phyloP scores from a whole-genome alignment of 1,140 invertebrate species.

The Vanessa atalanta region DNA sequence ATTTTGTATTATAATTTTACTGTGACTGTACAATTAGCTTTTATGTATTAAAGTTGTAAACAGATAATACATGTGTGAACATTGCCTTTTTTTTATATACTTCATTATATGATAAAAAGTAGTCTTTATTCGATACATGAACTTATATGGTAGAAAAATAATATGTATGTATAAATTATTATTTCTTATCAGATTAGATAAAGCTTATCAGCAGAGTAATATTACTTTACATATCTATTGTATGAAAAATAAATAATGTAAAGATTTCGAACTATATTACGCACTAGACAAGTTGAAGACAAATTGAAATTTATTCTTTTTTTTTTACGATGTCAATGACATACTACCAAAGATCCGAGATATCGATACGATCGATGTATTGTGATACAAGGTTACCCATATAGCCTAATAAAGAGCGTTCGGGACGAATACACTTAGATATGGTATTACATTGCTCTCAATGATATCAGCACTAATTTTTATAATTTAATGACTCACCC shows the following conservation, averaged over 20 bases:
- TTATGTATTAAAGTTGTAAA: too few species aligned
- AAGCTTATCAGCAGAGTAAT: constrained; percentile 20
- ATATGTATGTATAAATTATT: not conserved
- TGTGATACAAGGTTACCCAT: constrained; percentile 53
- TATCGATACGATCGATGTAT: constrained; percentile 25
- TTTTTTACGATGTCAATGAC: constrained; percentile 21
- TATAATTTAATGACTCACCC: constrained; percentile 74
- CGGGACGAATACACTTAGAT: constrained; percentile 48
- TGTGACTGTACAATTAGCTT: too few species aligned
- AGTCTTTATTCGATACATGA: too few species aligned
- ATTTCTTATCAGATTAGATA: constrained; percentile 44
- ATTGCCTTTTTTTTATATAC: too few species aligned
- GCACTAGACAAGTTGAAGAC: not conserved
- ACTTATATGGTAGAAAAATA: too few species aligned
- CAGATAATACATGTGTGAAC: too few species aligned
- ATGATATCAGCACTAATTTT: constrained; percentile 70
- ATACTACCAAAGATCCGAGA: constrained; percentile 9
- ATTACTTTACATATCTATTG: not conserved
- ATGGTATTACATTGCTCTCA: constrained; percentile 50
- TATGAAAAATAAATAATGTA: not conserved
- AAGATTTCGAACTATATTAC: not conserved
- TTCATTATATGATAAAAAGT: too few species aligned
- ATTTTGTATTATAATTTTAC: too few species aligned
- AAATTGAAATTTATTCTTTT: constrained; percentile 6
- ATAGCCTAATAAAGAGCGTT: constrained; percentile 55